Percentiles rank a stretch among this genome's conserved stretches.
These are phyloP conservation scores for Agrochola lychnidis DNA, from an alignment of 2,888 invertebrate genomes.

Conservation along the genomic window DNA sequence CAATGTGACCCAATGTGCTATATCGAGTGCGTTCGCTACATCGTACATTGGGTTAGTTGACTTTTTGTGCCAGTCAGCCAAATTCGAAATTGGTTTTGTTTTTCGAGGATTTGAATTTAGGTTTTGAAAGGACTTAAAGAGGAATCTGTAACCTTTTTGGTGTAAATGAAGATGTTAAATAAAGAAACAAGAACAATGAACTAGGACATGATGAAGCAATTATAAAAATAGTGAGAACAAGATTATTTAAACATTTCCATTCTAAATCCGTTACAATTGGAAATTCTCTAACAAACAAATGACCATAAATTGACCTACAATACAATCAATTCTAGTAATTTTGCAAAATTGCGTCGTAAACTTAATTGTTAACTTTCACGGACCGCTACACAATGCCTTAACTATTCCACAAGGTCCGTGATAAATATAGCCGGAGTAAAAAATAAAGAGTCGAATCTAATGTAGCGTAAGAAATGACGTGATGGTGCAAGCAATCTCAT, in stretches of 20 bases:
- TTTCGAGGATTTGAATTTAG: slow-evolving; percentile 9
- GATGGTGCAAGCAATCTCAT: slow-evolving; percentile 81
- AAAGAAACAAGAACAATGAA: slow-evolving; percentile 16
- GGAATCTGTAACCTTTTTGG: not conserved
- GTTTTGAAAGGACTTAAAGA: not conserved
- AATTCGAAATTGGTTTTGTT: slow-evolving; percentile 28
- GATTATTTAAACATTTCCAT: slow-evolving; percentile 46
- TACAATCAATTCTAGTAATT: slow-evolving; percentile 56
- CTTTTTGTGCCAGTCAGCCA: slow-evolving; percentile 47
- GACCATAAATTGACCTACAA: slow-evolving; percentile 61
- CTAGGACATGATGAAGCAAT: slow-evolving; percentile 31
- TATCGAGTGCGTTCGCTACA: slow-evolving; percentile 70
- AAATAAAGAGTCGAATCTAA: slow-evolving; percentile 72
- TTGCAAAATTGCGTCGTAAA: slow-evolving; percentile 62
- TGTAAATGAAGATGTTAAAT: not conserved
- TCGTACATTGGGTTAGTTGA: slow-evolving; percentile 45
- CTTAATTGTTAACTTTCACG: slow-evolving; percentile 66
- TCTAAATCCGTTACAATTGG: slow-evolving; percentile 61
- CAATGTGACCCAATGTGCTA: slow-evolving; percentile 88
- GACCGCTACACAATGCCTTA: slow-evolving; percentile 53
- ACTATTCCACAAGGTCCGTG: slow-evolving; percentile 61
- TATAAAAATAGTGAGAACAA: slow-evolving; percentile 27
- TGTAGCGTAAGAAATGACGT: slow-evolving; percentile 76
- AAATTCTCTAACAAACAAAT: slow-evolving; percentile 48
- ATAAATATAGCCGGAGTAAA: slow-evolving; percentile 62